Base-by-base conservation (phyloP, 2,113 vertebrate genomes). In the Vulpes lagopus region DNA sequence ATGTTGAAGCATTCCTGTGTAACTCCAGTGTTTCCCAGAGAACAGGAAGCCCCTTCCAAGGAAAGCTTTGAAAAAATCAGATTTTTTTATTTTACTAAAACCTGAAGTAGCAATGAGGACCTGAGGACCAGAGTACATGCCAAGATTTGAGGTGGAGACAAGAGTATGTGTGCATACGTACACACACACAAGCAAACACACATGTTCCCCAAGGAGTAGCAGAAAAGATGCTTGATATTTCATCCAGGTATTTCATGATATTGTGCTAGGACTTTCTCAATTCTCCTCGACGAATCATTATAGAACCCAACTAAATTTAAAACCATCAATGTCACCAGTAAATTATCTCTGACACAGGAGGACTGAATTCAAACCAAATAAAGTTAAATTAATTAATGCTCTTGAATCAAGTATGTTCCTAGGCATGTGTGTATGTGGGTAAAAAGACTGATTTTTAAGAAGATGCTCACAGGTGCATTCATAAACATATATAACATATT, bases 381-480 rank as follows among this genome's bases (percentile, higher is more conserved):
- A 74, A 88, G 38, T 57, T 59, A 95, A 96, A 90, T 79, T 51
- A 84, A 17, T 59, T 25, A 12, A 78, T n/a, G 62, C 2, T 71
- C 53, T 51, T 94, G 57, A 96, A 35, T 85, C 14, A 51, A 27
- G 57, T 14, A 55, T 49, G 15, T 83, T 80, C 17, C 17, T 14
- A 30, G 86, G 74, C 4, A 11, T 22, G 32, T 6, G 20, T 38
- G 23, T 71, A 27, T 65, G 30, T 22, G 30, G 14, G 55, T 51
- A 74, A 91, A 89, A 83, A 82, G 14, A 19, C 91, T 79, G 17
- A 84, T 55, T 69, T 95, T 95, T 74, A 73, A 95, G 11, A 88
- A 93, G 32, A 55, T 25, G 23, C 15, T 51, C 62, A 73, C 22
- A 81, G 22, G 43, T 79, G 7, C 15, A 27, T n/a, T 3, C 3